These are phyloP conservation scores for Notocelia uddmanniana DNA, from an alignment of 2,888 invertebrate species.

Conservation along the genomic window DNA sequence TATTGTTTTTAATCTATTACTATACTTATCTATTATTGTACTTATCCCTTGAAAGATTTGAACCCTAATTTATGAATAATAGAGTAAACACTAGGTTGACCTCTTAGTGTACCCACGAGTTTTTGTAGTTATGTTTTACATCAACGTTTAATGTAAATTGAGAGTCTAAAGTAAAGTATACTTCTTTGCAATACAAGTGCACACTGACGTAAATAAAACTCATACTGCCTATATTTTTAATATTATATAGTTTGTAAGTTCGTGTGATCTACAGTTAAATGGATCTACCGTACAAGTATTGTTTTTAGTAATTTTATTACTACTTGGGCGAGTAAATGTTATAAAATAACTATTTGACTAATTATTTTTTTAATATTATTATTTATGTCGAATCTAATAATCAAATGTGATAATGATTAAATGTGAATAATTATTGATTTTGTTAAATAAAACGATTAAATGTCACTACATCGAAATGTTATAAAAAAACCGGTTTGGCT, in stretches of 20 bases:
- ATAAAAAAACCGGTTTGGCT: too few species aligned
- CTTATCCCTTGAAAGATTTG: neutral
- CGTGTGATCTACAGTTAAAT: neutral
- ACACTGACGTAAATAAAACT: neutral
- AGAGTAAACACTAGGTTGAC: too few species aligned
- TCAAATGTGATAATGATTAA: too few species aligned
- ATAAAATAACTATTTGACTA: too few species aligned
- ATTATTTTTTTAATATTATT: too few species aligned
- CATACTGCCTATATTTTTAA: conserved; percentile 33
- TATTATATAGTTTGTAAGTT: neutral
- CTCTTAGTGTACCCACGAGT: too few species aligned
- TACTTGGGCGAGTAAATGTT: too few species aligned
- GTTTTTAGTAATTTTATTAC: neutral
- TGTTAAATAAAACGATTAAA: too few species aligned
- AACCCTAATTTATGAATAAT: too few species aligned
- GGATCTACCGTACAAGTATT: neutral
- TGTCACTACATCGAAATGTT: neutral
- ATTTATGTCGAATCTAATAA: too few species aligned
- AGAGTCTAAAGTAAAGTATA: conserved; percentile 12
- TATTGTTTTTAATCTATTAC: neutral
- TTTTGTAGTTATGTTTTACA: neutral
- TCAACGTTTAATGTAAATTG: neutral
- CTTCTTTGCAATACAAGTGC: conserved; percentile 8
- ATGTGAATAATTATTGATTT: too few species aligned
- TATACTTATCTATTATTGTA: neutral